These are phyloP conservation scores for Barypeithes pellucidus DNA, from an alignment of 2,888 invertebrate genomes.

Conservation along the genomic window DNA sequence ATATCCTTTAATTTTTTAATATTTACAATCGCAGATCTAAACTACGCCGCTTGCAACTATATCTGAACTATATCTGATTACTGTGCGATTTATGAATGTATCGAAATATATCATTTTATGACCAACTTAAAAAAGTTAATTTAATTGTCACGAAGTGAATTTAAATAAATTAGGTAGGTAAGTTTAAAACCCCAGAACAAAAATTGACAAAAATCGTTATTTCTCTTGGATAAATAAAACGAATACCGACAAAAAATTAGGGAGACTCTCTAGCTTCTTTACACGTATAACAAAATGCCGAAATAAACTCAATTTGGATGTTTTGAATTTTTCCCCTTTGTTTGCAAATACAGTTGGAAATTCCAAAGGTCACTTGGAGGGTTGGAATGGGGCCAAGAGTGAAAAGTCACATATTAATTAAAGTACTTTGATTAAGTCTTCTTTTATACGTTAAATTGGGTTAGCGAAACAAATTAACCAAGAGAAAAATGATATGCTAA, in stretches of 20 bases:
- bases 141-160: no score
- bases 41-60: no score
- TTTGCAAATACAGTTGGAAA: constrained; percentile 23
- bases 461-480: neutral
- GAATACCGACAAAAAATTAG: neutral
- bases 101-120: no score
- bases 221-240: neutral
- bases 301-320: constrained; percentile 22
- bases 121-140: no score
- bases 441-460: neutral
- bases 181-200: no score
- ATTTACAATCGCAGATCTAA: no score
- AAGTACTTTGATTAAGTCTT: neutral
- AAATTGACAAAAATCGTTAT: no score
- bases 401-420: constrained; percentile 41
- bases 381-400: constrained; percentile 43
- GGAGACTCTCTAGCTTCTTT: neutral
- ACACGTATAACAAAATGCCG: neutral
- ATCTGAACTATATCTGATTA: no score
- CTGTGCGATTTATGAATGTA: no score
- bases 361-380: constrained; percentile 41
- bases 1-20: no score
- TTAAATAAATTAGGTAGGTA: no score
- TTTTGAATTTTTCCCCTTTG: constrained; percentile 27
- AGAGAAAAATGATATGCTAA: neutral